Evolutionary conservation across 2,113 vertebrate species (phyloP), one percentile per base, ranked within the genome.

Genomic region (Engraulis encrasicolus): DNA sequence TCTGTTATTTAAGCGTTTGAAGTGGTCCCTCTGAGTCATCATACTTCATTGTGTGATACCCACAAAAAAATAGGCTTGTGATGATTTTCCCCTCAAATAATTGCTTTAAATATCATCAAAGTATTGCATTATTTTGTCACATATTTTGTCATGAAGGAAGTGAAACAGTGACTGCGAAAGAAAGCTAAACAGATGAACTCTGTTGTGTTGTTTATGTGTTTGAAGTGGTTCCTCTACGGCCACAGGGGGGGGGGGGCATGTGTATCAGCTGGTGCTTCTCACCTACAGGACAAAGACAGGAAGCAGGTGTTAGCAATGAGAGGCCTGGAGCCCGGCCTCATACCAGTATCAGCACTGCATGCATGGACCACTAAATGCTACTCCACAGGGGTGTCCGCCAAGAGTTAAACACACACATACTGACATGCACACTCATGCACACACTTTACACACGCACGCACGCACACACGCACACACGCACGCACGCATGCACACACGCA

Each of bases 271-370:
- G 66, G 1, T 27, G 66, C 34, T 74, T 74, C 66, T 74, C 66
- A 74, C 66, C 66, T 74, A 15, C 2, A 2, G 31, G 27, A 74
- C 66, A 74, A 74, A 74, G 34, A 31, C 66, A 74, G 66, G 66
- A 74, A 74, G 66, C 66, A 74, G 66, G 23, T 74, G 66, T 31
- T 66, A 27, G n/a, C 14, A 31, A 74, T 31, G 66, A 74, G 66
- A 27, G 23, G 15, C 23, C 34, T 23, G 34, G 66, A 15, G 66
- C 27, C 14, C 15, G 66, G 2, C 27, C 18, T 74, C 66, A 74
- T 74, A 74, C 34, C 66, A 74, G 66, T 0, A 31, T 5, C 34
- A 74, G 58, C 31, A 9, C 2, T 71, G 61, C 14, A 12, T 15
- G 27, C 61, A n/a, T n/a, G n/a, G n/a, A n/a, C n/a, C n/a, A n/a